Evolutionary conservation across 2,113 vertebrate species (phyloP).

Genomic region (Symphodus melops): DNA sequence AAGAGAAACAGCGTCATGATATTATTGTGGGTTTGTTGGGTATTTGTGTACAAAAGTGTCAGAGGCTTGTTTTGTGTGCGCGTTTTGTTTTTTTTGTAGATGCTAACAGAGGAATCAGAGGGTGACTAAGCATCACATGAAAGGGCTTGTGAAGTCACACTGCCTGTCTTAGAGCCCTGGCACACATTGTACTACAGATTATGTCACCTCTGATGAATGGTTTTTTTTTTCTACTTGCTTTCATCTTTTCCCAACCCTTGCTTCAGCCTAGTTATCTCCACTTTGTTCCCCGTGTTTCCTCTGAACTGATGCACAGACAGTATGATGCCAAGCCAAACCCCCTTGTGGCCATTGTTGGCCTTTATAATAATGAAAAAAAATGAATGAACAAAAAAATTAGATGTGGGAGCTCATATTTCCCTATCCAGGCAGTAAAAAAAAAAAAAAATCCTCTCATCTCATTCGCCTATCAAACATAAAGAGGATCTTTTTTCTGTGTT

Average conservation of each 20-base stretch:
- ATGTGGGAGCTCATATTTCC: not conserved
- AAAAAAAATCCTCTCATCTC: not conserved
- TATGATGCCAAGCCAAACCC: not conserved
- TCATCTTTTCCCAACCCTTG: conserved; percentile 50
- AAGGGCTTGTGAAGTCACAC: conserved; percentile 73
- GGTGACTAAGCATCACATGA: conserved; percentile 72
- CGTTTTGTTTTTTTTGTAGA: conserved; percentile 13
- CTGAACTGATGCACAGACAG: not conserved
- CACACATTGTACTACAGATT: conserved; percentile 74
- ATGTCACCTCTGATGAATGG: conserved; percentile 61
- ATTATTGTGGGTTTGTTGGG: not conserved
- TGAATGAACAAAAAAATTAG: not conserved
- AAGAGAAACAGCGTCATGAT: conserved; percentile 28
- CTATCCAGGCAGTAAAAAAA: not conserved
- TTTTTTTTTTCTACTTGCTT: conserved; percentile 38
- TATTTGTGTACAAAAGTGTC: not conserved
- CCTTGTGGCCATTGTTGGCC: conserved; percentile 21
- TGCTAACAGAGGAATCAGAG: conserved; percentile 22
- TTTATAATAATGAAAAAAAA: not conserved
- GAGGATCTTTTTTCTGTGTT: not conserved
- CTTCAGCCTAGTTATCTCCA: conserved; percentile 29
- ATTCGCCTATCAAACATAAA: no score
- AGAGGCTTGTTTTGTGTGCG: conserved; percentile 12
- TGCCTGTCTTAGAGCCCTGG: conserved; percentile 50
- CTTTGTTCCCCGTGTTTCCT: not conserved